Evolutionary conservation across 1,140 invertebrate species (phyloP), one percentile per base, ranked within the genome.

Genomic region (Drosophila nikananu): DNA sequence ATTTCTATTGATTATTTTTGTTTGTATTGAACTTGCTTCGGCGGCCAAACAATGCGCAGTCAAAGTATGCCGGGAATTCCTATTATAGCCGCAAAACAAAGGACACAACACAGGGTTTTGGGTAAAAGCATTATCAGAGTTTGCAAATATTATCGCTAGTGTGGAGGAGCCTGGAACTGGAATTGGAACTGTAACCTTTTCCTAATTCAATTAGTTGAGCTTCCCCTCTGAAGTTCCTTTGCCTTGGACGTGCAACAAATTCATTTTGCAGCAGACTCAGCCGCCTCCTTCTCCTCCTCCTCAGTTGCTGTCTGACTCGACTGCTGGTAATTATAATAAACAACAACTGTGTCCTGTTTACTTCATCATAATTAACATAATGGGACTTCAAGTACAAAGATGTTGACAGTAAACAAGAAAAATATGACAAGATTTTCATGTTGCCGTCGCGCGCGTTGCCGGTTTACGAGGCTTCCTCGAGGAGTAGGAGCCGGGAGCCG

Each of bases 331-430:
- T 89, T 90, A 89, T 89, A 90, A 89, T 89, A 89, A 89, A 91
- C 89, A 89, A 89, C 84, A 89, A 89, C 84, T 89, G 84, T 86
- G 84, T 90, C 84, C 86, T 90, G 84, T 89, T 89, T 89, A 89
- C 84, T 89, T 89, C 84, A 89, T 89, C 84, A 89, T 89, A 89
- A 89, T 89, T 89, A 89, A 90, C 84, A 89, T 89, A 89, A 89
- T 89, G 86, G 84, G 86, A 89, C 84, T 89, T 90, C 81, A 89
- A 89, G 84, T 89, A 89, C 86, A 89, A 91, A 91, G 81, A 90
- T 89, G 84, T 89, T 89, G 84, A 89, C 82, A 90, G 84, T 90
- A 89, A 89, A 89, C 86, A 89, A 90, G 84, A 89, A 89, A 89
- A 89, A 89, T 89, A 89, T 89, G 84, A 89, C 84, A 89, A 89